A percentile compares a stretch with the other conserved stretches of the same genome.
Conservation (phyloP, 1,140 invertebrate genomes). For the Cyclargus thomasi region DNA sequence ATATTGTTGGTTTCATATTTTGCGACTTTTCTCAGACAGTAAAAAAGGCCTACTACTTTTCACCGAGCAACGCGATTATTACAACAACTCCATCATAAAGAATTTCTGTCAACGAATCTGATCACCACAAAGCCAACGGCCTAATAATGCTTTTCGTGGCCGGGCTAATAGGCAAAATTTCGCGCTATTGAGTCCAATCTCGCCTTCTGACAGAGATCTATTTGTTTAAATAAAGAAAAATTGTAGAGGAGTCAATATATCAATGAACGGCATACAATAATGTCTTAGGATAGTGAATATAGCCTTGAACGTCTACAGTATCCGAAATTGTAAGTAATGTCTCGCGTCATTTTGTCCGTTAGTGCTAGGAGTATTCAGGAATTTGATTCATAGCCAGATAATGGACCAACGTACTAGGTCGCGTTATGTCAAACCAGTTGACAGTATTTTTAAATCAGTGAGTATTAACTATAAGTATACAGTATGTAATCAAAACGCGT, state of each 20-base stretch:
- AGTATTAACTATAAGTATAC: too few relatives aligned
- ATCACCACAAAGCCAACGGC: not conserved
- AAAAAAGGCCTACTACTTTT: too few relatives aligned
- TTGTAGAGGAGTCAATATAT: conserved; percentile 6
- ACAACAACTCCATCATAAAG: not conserved
- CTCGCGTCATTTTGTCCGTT: conserved; percentile 47
- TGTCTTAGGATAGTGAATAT: conserved; percentile 18
- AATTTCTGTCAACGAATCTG: not conserved
- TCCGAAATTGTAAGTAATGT: conserved; percentile 23
- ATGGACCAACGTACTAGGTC: too few relatives aligned
- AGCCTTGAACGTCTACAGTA: not conserved
- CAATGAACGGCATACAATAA: conserved; percentile 1
- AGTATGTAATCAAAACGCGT: too few relatives aligned
- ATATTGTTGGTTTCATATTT: too few relatives aligned
- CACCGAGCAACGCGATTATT: too few relatives aligned
- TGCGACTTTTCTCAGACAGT: too few relatives aligned
- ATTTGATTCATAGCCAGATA: not conserved
- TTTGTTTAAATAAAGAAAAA: conserved; percentile 10
- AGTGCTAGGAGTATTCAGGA: conserved; percentile 25
- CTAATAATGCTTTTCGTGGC: not conserved
- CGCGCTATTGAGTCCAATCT: not conserved
- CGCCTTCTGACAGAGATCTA: not conserved
- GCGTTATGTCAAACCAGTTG: too few relatives aligned
- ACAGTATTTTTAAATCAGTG: too few relatives aligned
- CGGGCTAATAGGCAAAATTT: not conserved